Evolutionary conservation across 2,113 vertebrate genomes (phyloP).

Genomic region (Diglossa brunneiventris): DNA sequence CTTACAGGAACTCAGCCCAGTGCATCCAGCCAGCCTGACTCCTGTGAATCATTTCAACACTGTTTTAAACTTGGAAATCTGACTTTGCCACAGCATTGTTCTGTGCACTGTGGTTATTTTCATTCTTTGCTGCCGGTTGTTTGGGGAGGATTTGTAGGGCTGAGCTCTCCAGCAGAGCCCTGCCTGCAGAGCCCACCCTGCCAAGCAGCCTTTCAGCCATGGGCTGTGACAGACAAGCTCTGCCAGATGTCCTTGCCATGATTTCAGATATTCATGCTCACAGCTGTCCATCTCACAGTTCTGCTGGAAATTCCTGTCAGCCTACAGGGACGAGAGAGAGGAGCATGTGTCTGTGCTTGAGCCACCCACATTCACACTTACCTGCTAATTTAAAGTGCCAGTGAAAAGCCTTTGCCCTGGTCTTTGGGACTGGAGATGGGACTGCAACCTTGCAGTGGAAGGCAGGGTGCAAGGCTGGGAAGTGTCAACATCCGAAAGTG

Average conservation of each 20-base stretch:
- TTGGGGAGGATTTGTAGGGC: neutral
- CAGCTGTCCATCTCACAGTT: slow-evolving; percentile 23
- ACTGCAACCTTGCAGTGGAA: neutral
- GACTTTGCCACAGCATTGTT: neutral
- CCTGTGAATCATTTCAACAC: neutral
- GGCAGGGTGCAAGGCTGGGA: neutral
- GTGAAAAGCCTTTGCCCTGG: neutral
- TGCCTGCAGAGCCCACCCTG: neutral
- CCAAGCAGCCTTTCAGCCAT: slow-evolving; percentile 8
- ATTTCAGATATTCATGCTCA: slow-evolving; percentile 15
- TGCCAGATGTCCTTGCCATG: slow-evolving; percentile 36
- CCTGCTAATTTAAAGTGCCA: neutral
- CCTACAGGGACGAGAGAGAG: neutral
- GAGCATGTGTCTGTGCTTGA: neutral
- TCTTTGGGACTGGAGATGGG: neutral
- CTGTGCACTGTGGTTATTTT: neutral
- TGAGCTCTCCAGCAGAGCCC: neutral
- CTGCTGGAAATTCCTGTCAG: slow-evolving; percentile 38
- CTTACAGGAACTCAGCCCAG: neutral
- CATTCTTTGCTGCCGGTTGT: neutral
- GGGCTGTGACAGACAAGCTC: slow-evolving; percentile 24
- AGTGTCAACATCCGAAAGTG: neutral
- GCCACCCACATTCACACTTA: neutral
- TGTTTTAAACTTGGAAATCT: neutral
- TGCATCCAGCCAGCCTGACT: neutral